Base-by-base conservation (phyloP, 2,888 invertebrate genomes). In the Molorchus minor region DNA sequence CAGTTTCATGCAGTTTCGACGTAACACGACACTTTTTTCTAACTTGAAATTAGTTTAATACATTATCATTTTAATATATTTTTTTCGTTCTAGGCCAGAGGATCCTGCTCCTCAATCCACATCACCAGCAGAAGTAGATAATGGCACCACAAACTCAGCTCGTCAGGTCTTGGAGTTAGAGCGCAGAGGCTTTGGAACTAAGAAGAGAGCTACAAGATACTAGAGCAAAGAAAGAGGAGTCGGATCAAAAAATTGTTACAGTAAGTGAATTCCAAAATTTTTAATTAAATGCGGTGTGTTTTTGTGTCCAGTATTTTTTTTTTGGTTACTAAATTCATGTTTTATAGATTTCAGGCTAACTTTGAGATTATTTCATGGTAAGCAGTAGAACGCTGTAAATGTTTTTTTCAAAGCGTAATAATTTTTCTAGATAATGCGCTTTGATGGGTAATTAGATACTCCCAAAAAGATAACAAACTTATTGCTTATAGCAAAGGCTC, bases 191-290 rank as follows among this genome's bases (percentile, higher is more conserved):
- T 19, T 61, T 84, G 71, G 75, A 77, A 46, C 68, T 82, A 33
- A 82, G 85, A 71, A 82, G 84, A 62, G 87, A 87, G 67, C 77
- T 87, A 2, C 82, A 84, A 2, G 86, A 86, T 62, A 82, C 84
- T 73, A 82, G 84, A 64, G 84, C 83, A 54, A 85, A 84, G 51
- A 85, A 85, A 67, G 84, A 83, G 64, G 83, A 80, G 67, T 84
- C 86, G 0, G 87, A 87, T 69, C 84, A 86, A 40, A 84, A n/a
- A 85, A 68, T 80, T 84, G 44, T 79, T 81, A 71, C 86, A 86
- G 87, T 87, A 79, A 83, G 81, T 80, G 58, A 29, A 25, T 25
- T 5, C 25, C 25, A 8, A 25, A 5, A 25, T 25, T 25, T 25
- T 25, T 5, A 25, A 25, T 25, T 25, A n/a, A n/a, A n/a, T n/a